phyloP scores from a whole-genome alignment of 2,113 vertebrate genomes.

The Columbina picui region DNA sequence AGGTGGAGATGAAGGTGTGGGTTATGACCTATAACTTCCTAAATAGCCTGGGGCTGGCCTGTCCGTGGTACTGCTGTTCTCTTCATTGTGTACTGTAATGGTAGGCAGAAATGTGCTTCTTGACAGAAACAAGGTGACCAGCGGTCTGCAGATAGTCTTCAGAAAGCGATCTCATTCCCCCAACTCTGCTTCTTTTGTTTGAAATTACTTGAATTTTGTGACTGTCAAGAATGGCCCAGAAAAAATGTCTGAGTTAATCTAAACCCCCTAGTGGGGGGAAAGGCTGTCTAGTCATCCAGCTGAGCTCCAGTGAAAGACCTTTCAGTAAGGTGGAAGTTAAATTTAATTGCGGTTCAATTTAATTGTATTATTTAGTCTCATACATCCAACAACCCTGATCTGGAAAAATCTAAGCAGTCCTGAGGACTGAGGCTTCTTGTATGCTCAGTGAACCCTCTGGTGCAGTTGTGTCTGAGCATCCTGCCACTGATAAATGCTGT shows the following conservation, averaged over 20 bases:
- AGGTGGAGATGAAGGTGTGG: conserved; percentile 24
- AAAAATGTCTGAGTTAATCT: background rate
- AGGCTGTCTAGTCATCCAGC: background rate
- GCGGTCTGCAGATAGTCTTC: background rate
- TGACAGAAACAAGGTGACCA: background rate
- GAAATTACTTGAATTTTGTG: background rate
- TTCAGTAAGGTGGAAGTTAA: background rate
- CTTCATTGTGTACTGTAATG: background rate
- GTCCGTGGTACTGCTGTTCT: background rate
- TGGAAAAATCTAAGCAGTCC: background rate
- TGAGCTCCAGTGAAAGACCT: background rate
- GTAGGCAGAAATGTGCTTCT: background rate
- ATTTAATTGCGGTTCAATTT: background rate
- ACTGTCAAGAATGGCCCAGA: background rate
- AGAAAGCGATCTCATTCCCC: background rate
- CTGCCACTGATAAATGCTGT: background rate
- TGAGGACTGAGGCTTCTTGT: background rate
- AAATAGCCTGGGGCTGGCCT: background rate
- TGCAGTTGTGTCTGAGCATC: background rate
- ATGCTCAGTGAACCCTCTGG: background rate
- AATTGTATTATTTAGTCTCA: background rate
- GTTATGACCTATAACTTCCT: conserved; percentile 13
- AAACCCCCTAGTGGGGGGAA: background rate
- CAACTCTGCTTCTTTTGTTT: background rate
- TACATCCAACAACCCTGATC: background rate